Evolutionary conservation across 2,888 invertebrate species (phyloP), one percentile per base, ranked within the genome.

Genomic region (Pollenia amentaria): DNA sequence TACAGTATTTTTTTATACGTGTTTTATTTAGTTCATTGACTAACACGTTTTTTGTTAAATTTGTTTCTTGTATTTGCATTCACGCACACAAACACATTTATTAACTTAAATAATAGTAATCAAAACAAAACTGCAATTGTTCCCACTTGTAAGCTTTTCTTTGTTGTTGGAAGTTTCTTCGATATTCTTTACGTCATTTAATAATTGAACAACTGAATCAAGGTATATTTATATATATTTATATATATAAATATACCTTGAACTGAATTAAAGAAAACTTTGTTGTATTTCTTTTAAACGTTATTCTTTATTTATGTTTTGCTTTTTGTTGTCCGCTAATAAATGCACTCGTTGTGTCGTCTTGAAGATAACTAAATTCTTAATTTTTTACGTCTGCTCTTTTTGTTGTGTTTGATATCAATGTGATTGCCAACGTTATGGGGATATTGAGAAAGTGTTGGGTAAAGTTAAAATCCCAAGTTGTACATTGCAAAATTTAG

Each of bases 361-460:
- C 72, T 84, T 73, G 29, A 77, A 77, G 67, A 77, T 62, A 48
- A 87, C 87, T 87, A 55, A 77, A 55, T 84, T 84, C 84, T 84
- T 57, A 67, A 81, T 60, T 84, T n/a, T n/a, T 55, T 65, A 72
- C 76, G 75, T 77, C 72, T 84, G 80, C 76, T 84, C 42, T 48
- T 83, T 83, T 87, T 79, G 67, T 48, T 67, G 14, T 57, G 75
- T 80, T 77, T 80, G 76, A 69, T 77, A 80, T 40, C 16, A 77
- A 55, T 9, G 6, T 44, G 76, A 75, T 87, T 87, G 84, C 87
- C 87, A 84, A 10, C 42, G 16, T 16, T 16, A n/a, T 75, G n/a
- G 16, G 0, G 18, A 60, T 64, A 2, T 29, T 12, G 16, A 0
- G 40, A 51, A 51, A 53, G 46, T 8, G 40, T 29, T 42, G n/a